A percentile compares a stretch with the other conserved stretches of the same genome.
Evolutionary conservation across 2,888 invertebrate genomes (phyloP).

Genomic region (Beris morrisii): DNA sequence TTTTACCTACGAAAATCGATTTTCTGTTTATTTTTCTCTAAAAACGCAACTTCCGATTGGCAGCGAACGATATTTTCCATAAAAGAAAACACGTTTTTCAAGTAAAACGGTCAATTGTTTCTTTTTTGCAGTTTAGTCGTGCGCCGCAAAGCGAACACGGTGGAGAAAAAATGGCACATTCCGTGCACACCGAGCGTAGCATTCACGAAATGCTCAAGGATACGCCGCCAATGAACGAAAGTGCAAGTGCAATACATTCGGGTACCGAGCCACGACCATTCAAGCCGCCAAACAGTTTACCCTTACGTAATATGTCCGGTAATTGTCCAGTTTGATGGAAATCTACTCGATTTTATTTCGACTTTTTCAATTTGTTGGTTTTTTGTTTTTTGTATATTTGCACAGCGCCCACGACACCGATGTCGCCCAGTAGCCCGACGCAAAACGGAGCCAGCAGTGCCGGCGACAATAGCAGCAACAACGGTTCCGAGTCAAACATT

Average conservation of each 20-base stretch:
- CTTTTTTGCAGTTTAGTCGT: slow-evolving; percentile 6
- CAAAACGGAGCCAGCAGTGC: slow-evolving; percentile 58
- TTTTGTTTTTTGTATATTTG: background rate
- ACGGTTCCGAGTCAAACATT: slow-evolving; percentile 57
- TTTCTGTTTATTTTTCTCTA: slow-evolving; percentile 31
- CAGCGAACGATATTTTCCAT: background rate
- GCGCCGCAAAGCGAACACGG: background rate
- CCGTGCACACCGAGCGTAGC: slow-evolving; percentile 50
- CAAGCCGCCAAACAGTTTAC: slow-evolving; percentile 67
- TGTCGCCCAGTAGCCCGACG: slow-evolving; percentile 57
- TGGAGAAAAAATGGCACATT: slow-evolving; percentile 45
- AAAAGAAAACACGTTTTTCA: too few relatives aligned
- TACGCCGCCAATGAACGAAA: slow-evolving; percentile 75
- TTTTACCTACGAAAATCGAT: slow-evolving; percentile 25
- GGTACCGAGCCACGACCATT: slow-evolving; percentile 71
- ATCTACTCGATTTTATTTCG: background rate
- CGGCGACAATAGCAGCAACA: background rate
- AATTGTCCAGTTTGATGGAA: slow-evolving; percentile 34
- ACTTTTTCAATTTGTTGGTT: background rate
- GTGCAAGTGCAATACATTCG: slow-evolving; percentile 72
- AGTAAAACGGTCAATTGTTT: background rate
- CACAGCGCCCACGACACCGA: slow-evolving; percentile 58
- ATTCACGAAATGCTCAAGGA: slow-evolving; percentile 87
- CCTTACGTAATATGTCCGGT: slow-evolving; percentile 71
- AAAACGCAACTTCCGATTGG: background rate